Base-by-base conservation (phyloP, 1,140 invertebrate species). In the Gonatopus flavifemur region DNA sequence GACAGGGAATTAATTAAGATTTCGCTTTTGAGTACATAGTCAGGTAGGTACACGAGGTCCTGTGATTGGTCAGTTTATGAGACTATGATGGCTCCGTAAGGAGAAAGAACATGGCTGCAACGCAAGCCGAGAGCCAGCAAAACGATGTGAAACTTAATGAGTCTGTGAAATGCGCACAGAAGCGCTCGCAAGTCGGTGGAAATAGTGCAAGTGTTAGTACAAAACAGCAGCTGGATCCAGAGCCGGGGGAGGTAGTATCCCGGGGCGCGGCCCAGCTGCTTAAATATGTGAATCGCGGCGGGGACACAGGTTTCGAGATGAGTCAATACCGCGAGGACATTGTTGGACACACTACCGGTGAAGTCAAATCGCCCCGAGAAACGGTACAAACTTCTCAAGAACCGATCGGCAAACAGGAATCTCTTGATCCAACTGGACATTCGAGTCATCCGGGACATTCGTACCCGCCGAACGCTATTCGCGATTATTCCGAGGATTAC, bases 81-180 rank as follows among this genome's bases (percentile, higher is more conserved):
- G 59, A 68, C 65, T 57, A 66, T 57, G 63, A 72, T 72, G 67
- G 69, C 64, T 67, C 66, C 69, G 67, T 71, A 59, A 70, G 64
- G 66, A 57, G 64, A 71, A 53, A 66, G 64, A 80, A 80, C 74
- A 82, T 82, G 80, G 80, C 80, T 79, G 78, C 80, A 72, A 81
- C 79, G 74, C 79, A 80, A 80, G 78, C 80, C 72, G 80, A 82
- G 76, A 79, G 74, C 72, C 80, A 81, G 74, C 79, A 80, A 77
- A 80, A 80, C 74, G 79, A 81, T 76, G 76, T 79, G 69, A 81
- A 80, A 70, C 68, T 68, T 57, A 72, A 72, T 66, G 78, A 80
- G 63, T 70, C 67, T 59, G 76, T 76, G 68, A 78, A 80, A 69
- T 73, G 71, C 64, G 64, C 66, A 56, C 72, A 74, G 64, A 78